Evolutionary conservation across 2,113 vertebrate species (phyloP).

Genomic region (Lycaon pictus): DNA sequence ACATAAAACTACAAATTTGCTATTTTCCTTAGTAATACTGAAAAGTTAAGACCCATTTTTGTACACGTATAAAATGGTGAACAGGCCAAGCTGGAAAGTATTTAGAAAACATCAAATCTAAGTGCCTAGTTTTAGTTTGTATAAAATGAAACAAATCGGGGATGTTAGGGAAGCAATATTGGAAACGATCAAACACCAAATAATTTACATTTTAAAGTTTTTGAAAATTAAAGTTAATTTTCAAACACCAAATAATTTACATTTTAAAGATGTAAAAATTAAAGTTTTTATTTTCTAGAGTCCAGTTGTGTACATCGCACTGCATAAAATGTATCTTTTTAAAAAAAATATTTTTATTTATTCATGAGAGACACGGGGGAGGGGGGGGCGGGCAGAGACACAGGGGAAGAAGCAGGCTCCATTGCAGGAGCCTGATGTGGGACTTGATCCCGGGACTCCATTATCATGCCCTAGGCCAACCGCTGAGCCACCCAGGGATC

Average conservation of each 20-base stretch:
- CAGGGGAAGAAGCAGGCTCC: too few relatives aligned
- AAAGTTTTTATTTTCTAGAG: background rate
- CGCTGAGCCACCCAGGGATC: too few relatives aligned
- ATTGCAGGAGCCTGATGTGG: too few relatives aligned
- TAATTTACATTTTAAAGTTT: background rate
- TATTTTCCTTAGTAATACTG: background rate
- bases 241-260: background rate
- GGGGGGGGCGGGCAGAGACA: too few relatives aligned
- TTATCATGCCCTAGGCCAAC: too few relatives aligned
- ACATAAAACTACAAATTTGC: slow-evolving; percentile 17
- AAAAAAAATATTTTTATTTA: too few relatives aligned
- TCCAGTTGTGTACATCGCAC: background rate
- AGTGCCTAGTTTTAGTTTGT: background rate
- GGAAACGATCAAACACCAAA: background rate
- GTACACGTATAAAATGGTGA: background rate
- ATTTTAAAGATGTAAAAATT: background rate
- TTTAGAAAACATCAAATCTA: background rate
- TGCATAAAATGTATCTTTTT: background rate
- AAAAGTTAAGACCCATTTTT: slow-evolving; percentile 1
- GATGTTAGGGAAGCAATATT: background rate
- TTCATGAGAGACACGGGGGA: too few relatives aligned
- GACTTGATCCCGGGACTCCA: too few relatives aligned
- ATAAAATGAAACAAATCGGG: background rate
- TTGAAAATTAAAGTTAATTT: background rate
- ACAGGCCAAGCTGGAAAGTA: slow-evolving; percentile 40